Percentiles rank a stretch among this genome's conserved stretches.
phyloP scores from a whole-genome alignment of 2,797 vertebrate species.

The Petrocephalus schoutedeni region DNA sequence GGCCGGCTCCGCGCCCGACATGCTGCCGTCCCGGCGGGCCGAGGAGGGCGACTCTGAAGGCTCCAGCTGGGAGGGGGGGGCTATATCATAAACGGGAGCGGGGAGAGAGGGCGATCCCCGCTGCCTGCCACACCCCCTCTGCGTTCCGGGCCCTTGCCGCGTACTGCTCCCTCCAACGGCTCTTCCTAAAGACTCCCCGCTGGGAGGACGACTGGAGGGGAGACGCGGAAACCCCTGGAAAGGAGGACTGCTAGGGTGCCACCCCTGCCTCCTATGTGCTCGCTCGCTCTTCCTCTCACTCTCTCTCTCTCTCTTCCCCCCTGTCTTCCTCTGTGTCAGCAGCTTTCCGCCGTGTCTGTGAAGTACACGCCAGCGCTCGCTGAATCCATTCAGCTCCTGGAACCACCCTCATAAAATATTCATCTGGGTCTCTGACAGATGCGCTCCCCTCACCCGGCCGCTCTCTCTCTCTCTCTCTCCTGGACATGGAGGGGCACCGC shows the following conservation, averaged over 20 bases:
- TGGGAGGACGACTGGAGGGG: conserved; percentile 42
- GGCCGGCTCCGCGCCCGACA: conserved; percentile 71
- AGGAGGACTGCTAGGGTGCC: conserved; percentile 40
- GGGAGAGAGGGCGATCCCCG: conserved; percentile 14
- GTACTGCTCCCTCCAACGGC: background rate
- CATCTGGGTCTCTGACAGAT: conserved; percentile 56
- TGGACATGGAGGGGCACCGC: conserved; percentile 43
- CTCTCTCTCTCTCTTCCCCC: conserved; percentile 29
- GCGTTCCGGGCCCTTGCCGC: background rate
- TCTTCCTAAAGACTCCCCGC: conserved; percentile 26
- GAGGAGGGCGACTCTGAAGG: conserved; percentile 72
- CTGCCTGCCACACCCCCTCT: background rate
- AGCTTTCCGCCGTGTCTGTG: conserved; percentile 54
- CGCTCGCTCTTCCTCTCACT: conserved; percentile 27
- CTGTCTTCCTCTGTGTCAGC: conserved; percentile 48
- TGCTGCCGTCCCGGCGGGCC: conserved; percentile 63
- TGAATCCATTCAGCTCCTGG: conserved; percentile 70
- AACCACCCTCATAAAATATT: conserved; percentile 79
- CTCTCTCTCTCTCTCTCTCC: conserved; percentile 10
- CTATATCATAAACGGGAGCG: conserved; percentile 33
- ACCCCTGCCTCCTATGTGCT: conserved; percentile 21
- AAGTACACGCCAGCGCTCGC: conserved; percentile 57
- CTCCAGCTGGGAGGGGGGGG: conserved; percentile 3
- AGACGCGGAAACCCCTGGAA: conserved; percentile 45
- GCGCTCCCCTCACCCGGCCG: conserved; percentile 40